Evolutionary conservation across 2,888 invertebrate genomes (phyloP).

Genomic region (Germaria angustata): DNA sequence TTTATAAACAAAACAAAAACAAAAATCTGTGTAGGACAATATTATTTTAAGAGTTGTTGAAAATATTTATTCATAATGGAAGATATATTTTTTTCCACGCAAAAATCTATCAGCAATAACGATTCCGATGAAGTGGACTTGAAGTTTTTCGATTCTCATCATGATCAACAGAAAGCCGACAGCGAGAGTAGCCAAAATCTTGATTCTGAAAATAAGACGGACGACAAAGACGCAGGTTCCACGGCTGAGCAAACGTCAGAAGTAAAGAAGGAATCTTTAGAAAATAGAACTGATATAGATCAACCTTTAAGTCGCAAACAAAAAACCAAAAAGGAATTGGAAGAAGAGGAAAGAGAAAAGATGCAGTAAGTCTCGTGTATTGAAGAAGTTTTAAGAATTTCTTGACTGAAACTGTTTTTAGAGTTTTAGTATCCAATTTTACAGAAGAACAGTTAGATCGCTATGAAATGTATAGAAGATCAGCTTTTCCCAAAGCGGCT

Average conservation of each 20-base stretch:
- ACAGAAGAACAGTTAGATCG: constrained; percentile 98
- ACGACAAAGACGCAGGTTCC: constrained; percentile 37
- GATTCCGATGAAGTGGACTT: constrained; percentile 74
- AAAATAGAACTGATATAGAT: constrained; percentile 45
- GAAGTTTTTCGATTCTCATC: constrained; percentile 72
- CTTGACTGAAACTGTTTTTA: constrained; percentile 75
- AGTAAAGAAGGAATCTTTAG: constrained; percentile 44
- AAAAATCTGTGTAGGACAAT: not conserved
- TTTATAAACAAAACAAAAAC: constrained; percentile 23
- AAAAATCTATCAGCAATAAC: constrained; percentile 58
- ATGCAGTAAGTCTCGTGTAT: constrained; percentile 89
- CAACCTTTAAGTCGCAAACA: constrained; percentile 82
- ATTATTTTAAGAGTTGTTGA: not conserved
- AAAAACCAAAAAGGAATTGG: constrained; percentile 89
- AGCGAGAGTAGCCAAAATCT: constrained; percentile 44
- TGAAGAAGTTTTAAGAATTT: not conserved
- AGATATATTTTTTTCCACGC: constrained; percentile 73
- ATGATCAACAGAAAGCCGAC: constrained; percentile 25
- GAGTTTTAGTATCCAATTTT: constrained; percentile 98
- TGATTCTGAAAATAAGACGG: constrained; percentile 37
- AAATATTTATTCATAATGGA: constrained; percentile 69
- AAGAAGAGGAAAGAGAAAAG: constrained; percentile 96
- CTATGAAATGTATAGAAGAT: constrained; percentile 98
- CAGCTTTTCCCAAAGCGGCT: constrained; percentile 98
- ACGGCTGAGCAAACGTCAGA: constrained; percentile 10